These are phyloP conservation scores for Strigamia maritima DNA, from an alignment of 2,888 invertebrate genomes.

Conservation along the genomic window DNA sequence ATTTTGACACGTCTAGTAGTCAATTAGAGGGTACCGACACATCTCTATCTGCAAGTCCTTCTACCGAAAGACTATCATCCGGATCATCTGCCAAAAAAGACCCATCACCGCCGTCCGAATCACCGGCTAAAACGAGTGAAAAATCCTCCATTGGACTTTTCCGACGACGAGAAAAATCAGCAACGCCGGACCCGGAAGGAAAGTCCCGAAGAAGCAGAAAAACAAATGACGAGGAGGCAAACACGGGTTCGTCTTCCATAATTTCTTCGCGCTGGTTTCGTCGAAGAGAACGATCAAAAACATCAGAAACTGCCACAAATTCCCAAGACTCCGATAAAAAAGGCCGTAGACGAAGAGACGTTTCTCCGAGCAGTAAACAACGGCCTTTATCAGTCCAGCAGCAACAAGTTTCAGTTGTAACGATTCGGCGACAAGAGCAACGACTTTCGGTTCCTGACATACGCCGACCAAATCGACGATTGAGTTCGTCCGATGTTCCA, in stretches of 20 bases:
- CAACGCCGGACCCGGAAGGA: conserved; percentile 28
- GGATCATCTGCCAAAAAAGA: conserved; percentile 45
- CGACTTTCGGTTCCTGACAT: conserved; percentile 43
- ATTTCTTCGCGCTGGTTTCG: conserved; percentile 43
- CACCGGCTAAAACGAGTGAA: not conserved
- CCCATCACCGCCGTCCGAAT: conserved; percentile 60
- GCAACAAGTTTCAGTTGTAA: conserved; percentile 40
- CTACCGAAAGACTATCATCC: not conserved
- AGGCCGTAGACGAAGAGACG: conserved; percentile 36
- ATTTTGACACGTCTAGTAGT: conserved; percentile 52
- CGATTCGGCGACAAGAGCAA: not conserved
- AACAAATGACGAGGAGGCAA: conserved; percentile 6
- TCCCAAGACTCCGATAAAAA: conserved; percentile 47
- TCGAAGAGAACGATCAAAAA: conserved; percentile 44
- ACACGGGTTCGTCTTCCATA: not conserved
- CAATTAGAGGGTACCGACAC: conserved; percentile 53
- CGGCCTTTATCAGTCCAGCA: conserved; percentile 1
- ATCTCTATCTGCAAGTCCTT: not conserved
- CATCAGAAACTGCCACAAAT: conserved; percentile 47
- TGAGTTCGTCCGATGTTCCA: conserved; percentile 47
- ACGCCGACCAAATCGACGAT: conserved; percentile 42
- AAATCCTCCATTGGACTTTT: conserved; percentile 38
- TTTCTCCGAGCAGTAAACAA: not conserved
- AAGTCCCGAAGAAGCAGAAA: conserved; percentile 1
- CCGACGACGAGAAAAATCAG: conserved; percentile 40